A percentile compares a stretch with the other conserved stretches of the same genome.
These are phyloP conservation scores for Polylopha cassiicola DNA, from an alignment of 2,888 invertebrate species.

Conservation along the genomic window DNA sequence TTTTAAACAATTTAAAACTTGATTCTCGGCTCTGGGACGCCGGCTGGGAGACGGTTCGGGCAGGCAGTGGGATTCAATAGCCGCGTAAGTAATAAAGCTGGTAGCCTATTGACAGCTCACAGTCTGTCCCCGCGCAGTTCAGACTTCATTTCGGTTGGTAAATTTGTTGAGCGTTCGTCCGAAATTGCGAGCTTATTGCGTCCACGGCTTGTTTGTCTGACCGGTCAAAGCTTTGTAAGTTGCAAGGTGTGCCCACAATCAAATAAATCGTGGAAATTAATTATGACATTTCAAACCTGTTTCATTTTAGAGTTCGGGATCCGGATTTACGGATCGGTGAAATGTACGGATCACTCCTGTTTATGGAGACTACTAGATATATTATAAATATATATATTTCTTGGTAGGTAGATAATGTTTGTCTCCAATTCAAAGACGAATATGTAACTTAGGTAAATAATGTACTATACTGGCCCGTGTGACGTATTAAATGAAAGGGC, in stretches of 20 bases:
- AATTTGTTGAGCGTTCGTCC: constrained; percentile 67
- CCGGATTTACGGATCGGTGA: too few species aligned
- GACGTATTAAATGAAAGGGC: too few species aligned
- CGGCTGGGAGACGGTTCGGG: too few species aligned
- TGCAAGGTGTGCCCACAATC: constrained; percentile 52
- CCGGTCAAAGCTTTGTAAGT: constrained; percentile 66
- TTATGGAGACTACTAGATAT: too few species aligned
- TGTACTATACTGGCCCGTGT: too few species aligned
- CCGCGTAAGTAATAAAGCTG: constrained; percentile 61
- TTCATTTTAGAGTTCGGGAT: constrained; percentile 16
- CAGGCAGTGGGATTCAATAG: constrained; percentile 63
- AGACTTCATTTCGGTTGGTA: constrained; percentile 70
- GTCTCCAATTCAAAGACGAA: too few species aligned
- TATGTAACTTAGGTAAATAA: too few species aligned
- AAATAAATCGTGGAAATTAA: constrained; percentile 49
- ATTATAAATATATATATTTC: too few species aligned
- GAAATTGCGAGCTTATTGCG: constrained; percentile 70
- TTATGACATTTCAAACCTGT: constrained; percentile 30
- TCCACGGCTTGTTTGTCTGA: constrained; percentile 58
- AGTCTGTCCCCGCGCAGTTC: constrained; percentile 51
- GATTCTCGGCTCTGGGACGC: too few species aligned
- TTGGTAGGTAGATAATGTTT: too few species aligned
- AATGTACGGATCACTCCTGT: too few species aligned
- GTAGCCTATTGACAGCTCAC: constrained; percentile 62
- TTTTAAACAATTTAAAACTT: too few species aligned